Evolutionary conservation across 2,113 vertebrate genomes (phyloP).

Genomic region (Ceyx melanurus): DNA sequence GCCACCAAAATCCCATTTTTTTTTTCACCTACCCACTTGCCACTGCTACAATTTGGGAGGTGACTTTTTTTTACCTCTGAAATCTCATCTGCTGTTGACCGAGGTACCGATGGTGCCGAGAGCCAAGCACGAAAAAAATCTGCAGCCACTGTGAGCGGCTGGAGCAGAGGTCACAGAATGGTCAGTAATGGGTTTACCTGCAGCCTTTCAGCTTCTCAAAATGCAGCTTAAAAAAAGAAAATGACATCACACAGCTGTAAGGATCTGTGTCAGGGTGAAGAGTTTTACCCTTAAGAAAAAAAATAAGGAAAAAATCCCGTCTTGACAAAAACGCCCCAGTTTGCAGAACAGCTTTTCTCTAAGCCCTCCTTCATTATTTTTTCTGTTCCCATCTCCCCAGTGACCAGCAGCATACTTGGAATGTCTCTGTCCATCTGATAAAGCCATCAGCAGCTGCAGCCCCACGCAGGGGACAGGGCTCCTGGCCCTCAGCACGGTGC

Average conservation of each 20-base stretch:
- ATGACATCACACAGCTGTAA: slow-evolving; percentile 5
- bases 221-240: background rate
- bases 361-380: slow-evolving; percentile 36
- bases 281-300: background rate
- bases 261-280: background rate
- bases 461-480: background rate
- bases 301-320: background rate
- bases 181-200: background rate
- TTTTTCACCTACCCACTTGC: background rate
- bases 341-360: slow-evolving; percentile 22
- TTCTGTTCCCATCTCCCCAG: slow-evolving; percentile 51
- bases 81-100: slow-evolving; percentile 1
- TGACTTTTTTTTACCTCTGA: background rate
- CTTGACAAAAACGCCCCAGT: background rate
- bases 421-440: slow-evolving; percentile 72
- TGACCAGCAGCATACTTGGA: slow-evolving; percentile 67
- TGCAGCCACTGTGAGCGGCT: background rate
- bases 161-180: slow-evolving; percentile 28
- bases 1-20: background rate
- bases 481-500: background rate
- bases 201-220: background rate
- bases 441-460: slow-evolving; percentile 55
- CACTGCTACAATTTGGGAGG: background rate
- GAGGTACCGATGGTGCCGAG: background rate
- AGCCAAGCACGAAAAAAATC: slow-evolving; percentile 31